Conservation (phyloP, 2,797 vertebrate species). For the Coregonus sp. region DNA sequence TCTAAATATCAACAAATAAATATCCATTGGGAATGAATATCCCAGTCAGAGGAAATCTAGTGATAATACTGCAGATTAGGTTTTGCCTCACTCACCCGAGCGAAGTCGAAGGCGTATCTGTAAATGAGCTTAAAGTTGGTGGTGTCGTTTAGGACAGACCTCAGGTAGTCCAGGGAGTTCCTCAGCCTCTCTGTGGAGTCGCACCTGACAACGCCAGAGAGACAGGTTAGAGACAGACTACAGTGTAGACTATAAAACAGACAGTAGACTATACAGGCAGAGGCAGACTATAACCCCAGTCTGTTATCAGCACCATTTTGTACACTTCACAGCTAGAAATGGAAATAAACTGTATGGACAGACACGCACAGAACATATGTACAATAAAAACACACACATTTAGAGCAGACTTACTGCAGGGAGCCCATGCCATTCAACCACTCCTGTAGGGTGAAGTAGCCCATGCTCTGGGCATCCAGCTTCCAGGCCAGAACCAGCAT, state of each 20-base stretch:
- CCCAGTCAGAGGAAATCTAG: background rate
- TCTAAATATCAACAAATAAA: background rate
- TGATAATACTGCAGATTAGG: background rate
- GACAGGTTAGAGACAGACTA: constrained; percentile 7
- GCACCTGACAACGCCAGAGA: constrained; percentile 81
- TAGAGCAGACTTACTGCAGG: constrained; percentile 85
- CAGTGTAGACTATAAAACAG: background rate
- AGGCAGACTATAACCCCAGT: no score
- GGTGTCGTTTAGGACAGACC: constrained; percentile 95
- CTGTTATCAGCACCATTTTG: background rate
- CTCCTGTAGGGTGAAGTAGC: constrained; percentile 98
- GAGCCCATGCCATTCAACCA: constrained; percentile 99
- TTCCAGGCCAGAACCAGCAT: constrained; percentile 99
- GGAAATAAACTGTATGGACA: background rate
- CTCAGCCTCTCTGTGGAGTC: constrained; percentile 97
- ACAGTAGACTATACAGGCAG: background rate
- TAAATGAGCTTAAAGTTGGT: constrained; percentile 99
- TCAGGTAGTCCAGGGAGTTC: constrained; percentile 97
- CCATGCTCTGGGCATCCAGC: constrained; percentile 98
- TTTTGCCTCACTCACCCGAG: constrained; percentile 88
- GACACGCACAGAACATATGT: background rate
- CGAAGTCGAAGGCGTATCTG: constrained; percentile 99
- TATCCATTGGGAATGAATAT: background rate
- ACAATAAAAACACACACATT: background rate
- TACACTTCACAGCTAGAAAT: background rate